These are phyloP conservation scores for Tachina lurida DNA, from an alignment of 2,888 invertebrate species.

Conservation along the genomic window DNA sequence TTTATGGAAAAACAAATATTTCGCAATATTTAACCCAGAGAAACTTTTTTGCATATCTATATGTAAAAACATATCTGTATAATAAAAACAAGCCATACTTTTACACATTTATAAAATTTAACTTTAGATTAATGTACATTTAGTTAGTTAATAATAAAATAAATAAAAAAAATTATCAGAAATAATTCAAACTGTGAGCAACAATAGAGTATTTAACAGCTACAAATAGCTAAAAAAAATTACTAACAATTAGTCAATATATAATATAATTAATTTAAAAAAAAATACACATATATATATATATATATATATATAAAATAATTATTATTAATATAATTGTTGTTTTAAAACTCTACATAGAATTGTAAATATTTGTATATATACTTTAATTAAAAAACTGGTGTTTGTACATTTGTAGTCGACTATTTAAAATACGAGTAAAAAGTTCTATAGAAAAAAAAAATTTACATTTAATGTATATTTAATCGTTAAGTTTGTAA, in stretches of 20 bases:
- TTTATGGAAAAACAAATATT: no score
- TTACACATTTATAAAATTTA: neutral
- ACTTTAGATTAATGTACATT: neutral
- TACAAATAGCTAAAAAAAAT: constrained; percentile 57
- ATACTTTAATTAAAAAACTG: constrained; percentile 22
- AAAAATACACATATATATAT: no score
- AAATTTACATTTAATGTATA: constrained; percentile 21
- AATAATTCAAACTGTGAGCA: constrained; percentile 68
- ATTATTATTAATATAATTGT: neutral
- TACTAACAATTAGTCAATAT: constrained; percentile 48
- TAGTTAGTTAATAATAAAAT: constrained; percentile 8
- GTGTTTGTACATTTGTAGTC: constrained; percentile 62
- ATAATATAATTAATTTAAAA: constrained; percentile 25
- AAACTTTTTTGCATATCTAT: neutral
- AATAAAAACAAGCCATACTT: neutral
- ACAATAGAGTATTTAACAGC: constrained; percentile 67
- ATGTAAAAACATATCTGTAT: neutral
- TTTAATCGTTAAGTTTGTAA: constrained; percentile 62
- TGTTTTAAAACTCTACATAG: neutral
- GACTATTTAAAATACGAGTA: neutral
- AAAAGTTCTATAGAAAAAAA: constrained; percentile 2
- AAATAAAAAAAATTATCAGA: neutral
- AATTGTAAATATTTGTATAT: constrained; percentile 37
- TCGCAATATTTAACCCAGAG: no score
- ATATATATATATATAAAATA: neutral